Evolutionary conservation across 2,113 vertebrate species (phyloP).

Genomic region (Cacatua alba): DNA sequence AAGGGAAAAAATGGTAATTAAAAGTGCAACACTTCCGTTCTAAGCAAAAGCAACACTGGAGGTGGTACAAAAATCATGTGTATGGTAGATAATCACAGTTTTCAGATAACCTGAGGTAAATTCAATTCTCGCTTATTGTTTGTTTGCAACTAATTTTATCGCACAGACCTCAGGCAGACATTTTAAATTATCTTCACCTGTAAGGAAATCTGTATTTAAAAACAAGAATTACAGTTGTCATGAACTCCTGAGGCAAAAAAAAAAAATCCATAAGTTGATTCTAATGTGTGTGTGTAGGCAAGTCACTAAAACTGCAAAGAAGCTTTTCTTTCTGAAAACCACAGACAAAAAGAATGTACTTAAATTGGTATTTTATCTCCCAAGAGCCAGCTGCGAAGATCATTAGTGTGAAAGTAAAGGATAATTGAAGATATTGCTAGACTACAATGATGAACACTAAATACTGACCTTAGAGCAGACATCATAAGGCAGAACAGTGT

Average conservation of each 20-base stretch:
- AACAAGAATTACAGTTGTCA: neutral
- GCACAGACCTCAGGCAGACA: neutral
- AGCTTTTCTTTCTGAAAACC: neutral
- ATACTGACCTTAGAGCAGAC: neutral
- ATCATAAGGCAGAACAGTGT: neutral
- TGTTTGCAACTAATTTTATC: neutral
- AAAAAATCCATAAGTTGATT: neutral
- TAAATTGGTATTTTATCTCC: neutral
- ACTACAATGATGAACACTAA: neutral
- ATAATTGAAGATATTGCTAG: neutral
- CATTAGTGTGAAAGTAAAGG: neutral
- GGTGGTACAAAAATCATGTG: neutral
- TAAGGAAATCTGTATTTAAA: neutral
- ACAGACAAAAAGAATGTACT: neutral
- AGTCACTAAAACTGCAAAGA: neutral
- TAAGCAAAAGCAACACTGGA: neutral
- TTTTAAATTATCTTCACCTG: neutral
- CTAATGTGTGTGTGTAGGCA: rapidly evolving
- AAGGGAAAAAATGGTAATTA: neutral
- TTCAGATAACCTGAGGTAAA: neutral
- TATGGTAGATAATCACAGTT: neutral
- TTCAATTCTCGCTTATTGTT: constrained; percentile 7
- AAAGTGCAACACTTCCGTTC: neutral
- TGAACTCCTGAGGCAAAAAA: neutral
- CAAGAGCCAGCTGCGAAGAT: neutral